Evolutionary conservation across 1,140 invertebrate genomes (phyloP).

Genomic region (Hestina assimilis): DNA sequence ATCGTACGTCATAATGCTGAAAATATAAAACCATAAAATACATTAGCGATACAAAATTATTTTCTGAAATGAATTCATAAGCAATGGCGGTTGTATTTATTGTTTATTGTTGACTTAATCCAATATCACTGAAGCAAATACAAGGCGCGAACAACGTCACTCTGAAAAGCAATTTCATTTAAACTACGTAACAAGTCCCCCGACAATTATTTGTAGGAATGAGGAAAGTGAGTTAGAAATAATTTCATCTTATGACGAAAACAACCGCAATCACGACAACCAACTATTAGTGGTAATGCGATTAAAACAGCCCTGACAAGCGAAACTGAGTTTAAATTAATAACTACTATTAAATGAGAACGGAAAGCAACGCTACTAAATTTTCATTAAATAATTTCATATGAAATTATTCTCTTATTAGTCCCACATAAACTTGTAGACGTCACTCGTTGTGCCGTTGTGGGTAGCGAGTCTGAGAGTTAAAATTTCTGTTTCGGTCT

Average conservation of each 20-base stretch:
- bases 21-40: no score
- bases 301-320: constrained; percentile 15
- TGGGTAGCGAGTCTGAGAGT: no score
- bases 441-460: no score
- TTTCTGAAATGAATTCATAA: no score
- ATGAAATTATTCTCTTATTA: background rate
- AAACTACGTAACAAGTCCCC: constrained; percentile 16
- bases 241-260: constrained; percentile 30
- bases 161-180: constrained; percentile 23
- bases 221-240: constrained; percentile 27
- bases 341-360: constrained; percentile 24
- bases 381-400: background rate
- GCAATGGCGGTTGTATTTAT: no score
- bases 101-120: background rate
- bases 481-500: no score
- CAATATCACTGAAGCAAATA: background rate
- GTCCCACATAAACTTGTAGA: no score
- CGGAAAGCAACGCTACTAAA: background rate
- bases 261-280: constrained; percentile 15
- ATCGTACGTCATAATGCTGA: no score
- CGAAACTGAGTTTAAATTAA: constrained; percentile 19
- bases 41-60: no score
- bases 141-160: background rate
- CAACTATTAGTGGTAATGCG: constrained; percentile 25
- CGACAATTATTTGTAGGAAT: constrained; percentile 17